Evolutionary conservation across 1,140 invertebrate genomes (phyloP).

Genomic region (Psilanteris sp.): DNA sequence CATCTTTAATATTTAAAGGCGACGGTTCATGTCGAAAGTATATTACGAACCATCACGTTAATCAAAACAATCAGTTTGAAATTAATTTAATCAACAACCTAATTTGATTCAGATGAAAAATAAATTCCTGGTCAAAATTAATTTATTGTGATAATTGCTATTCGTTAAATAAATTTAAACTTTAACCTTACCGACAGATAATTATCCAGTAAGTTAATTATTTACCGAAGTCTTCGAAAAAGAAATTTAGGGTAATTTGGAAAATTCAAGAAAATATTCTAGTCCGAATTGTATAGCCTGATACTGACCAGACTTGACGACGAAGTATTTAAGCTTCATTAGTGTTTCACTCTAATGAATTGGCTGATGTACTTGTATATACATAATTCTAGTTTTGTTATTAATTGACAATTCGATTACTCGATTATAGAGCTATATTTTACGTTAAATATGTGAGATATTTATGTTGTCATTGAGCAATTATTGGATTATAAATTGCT

Average conservation of each 20-base stretch:
- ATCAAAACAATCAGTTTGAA: no score
- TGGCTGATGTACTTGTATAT: conserved; percentile 32
- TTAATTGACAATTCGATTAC: conserved; percentile 42
- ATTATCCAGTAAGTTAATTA: no score
- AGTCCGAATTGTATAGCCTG: no score
- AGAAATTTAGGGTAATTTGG: conserved; percentile 33
- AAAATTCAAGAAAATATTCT: no score
- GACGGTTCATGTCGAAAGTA: background rate
- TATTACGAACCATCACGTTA: conserved; percentile 1
- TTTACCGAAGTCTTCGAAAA: no score
- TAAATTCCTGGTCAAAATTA: no score
- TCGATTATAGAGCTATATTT: conserved; percentile 67
- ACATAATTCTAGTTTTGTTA: conserved; percentile 51
- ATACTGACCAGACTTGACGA: conserved; percentile 12
- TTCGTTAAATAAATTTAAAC: no score
- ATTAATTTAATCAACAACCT: conserved; percentile 4
- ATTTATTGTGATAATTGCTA: no score
- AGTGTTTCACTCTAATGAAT: conserved; percentile 63
- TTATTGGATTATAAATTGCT: conserved; percentile 38
- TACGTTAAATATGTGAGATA: conserved; percentile 23
- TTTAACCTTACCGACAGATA: no score
- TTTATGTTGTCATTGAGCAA: conserved; percentile 41
- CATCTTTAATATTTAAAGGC: conserved; percentile 37
- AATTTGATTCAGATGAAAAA: no score
- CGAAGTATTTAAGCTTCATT: conserved; percentile 52